These are phyloP conservation scores for Thaumatotibia leucotreta DNA, from an alignment of 1,140 invertebrate species.

Conservation along the genomic window DNA sequence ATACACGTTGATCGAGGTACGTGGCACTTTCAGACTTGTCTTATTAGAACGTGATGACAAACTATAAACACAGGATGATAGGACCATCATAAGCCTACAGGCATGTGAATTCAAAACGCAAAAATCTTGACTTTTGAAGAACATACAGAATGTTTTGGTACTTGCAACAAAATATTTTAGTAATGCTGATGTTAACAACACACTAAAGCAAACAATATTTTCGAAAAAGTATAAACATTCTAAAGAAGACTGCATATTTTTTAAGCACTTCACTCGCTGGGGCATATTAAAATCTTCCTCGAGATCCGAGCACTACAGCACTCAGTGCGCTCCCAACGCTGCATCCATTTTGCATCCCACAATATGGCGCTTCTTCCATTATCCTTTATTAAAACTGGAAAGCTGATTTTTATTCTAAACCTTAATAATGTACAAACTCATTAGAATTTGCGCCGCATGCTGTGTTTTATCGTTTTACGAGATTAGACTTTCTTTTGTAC, in stretches of 20 bases:
- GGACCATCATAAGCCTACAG: no score
- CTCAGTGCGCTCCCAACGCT: constrained; percentile 31
- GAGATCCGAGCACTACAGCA: constrained; percentile 23
- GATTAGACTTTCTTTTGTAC: constrained; percentile 24
- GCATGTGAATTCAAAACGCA: no score
- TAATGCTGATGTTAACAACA: no score
- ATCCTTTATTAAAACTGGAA: constrained; percentile 30
- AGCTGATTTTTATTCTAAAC: constrained; percentile 34
- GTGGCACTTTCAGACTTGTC: no score
- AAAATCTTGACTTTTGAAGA: no score
- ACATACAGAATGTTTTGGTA: no score
- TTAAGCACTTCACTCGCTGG: constrained; percentile 34
- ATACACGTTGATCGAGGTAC: no score
- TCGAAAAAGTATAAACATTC: not conserved
- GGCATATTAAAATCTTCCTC: constrained; percentile 42
- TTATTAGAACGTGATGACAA: no score
- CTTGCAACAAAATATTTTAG: not conserved
- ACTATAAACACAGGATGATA: no score
- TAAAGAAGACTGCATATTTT: not conserved
- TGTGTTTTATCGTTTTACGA: constrained; percentile 31
- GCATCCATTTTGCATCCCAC: constrained; percentile 43
- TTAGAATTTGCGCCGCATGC: constrained; percentile 37
- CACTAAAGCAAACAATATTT: not conserved
- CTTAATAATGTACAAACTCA: constrained; percentile 28
- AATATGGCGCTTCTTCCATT: constrained; percentile 27